Base-by-base conservation (phyloP, 2,888 invertebrate species). In the Rhodophaea formosa region DNA sequence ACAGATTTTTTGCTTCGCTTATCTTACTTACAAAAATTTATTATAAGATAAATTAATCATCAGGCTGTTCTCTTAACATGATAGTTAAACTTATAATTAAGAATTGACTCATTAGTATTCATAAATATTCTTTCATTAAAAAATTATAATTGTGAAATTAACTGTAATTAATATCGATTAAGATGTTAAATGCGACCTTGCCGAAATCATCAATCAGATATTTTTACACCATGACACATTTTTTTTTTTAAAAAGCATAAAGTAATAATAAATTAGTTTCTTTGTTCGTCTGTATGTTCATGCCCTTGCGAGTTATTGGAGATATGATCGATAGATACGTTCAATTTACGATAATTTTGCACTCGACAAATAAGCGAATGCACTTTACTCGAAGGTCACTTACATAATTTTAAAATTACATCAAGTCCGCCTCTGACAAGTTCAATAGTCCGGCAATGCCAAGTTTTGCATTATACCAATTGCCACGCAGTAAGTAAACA, bases 341-440 rank as follows among this genome's bases (percentile, higher is more conserved):
- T 49, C 49, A 30, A 56, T 56, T 49, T 43, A 23, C 43, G 49
- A 49, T 56, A 56, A 56, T 56, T 45, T 3, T 44, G 29, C 29
- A 55, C 17, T 55, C 44, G 32, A 29, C 35, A 55, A 55, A 44
- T 55, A 44, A 55, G 54, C 45, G 54, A 55, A 44, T 55, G 54
- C 54, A 45, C 45, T 54, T 54, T 54, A 54, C 43, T 16, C 55
- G 62, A 65, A 63, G 65, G 65, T 65, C 59, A 60, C 56, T 60
- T 62, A 61, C 61, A 61, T 64, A 62, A 62, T 59, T 64, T 56
- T 56, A 42, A 59, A 58, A 43, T 59, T 57, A 53, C 46, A 57
- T 52, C 56, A 10, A 59, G 46, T 55, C 57, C 47, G 55, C 58
- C 57, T 62, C 57, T 57, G 56, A 55, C 43, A 56, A 42, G 56